Base-by-base conservation (phyloP, 2,888 invertebrate genomes). In the Philereme vetulata region DNA sequence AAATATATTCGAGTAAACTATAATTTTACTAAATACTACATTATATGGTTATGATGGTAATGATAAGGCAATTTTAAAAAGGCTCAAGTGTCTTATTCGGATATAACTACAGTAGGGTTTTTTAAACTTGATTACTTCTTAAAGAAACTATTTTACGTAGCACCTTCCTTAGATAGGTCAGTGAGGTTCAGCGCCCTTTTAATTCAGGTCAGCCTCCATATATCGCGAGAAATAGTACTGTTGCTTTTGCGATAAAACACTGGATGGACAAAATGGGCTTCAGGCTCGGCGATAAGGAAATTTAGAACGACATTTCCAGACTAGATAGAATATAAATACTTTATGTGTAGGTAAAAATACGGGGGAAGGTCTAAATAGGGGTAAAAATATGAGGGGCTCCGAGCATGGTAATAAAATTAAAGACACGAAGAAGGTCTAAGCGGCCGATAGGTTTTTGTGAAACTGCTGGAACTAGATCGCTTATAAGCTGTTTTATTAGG, bases 121-220 rank as follows among this genome's bases (percentile, higher is more conserved):
- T 21, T 21, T 21, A 21, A 21, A 21, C 21, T 2, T 21, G 21
- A 21, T 21, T 21, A 21, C 21, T 21, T 21, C 21, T 21, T 21
- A 21, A 21, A 21, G 21, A 21, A 21, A 21, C 21, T 1, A 21
- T 21, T 21, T 21, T 21, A 21, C 21, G 2, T 21, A 21, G 21
- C 21, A 21, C 21, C 21, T 21, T 21, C 21, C 21, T 21, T 21
- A 56, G 42, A 42, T 62, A 62, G 62, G 62, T 62, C 62, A 57
- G 4, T n/a, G 32, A 43, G 48, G 62, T 54, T 54, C 62, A 54
- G 11, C 45, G 57, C 47, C 53, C 62, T 57, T 38, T 38, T 46
- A 11, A 54, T 54, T 38, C 51, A 57, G 58, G 55, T 55, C 55
- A 47, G 42, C 36, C 36, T 56, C 33, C 43, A 51, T 51, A 4